phyloP scores from a whole-genome alignment of 2,888 invertebrate species.

The Cheilosia pagana region DNA sequence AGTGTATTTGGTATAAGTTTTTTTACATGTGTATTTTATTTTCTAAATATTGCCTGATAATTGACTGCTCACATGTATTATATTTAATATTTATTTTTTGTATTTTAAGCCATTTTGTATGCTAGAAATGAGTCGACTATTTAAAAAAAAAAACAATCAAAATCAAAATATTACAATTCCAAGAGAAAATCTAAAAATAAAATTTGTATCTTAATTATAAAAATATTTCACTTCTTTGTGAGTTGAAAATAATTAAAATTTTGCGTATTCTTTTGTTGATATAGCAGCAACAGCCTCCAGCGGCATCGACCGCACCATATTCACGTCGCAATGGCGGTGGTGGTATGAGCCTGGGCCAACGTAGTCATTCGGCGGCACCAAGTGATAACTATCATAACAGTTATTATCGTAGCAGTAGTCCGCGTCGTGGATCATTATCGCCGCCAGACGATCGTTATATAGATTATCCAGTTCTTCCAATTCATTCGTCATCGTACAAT shows the following conservation, averaged over 20 bases:
- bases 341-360: slow-evolving; percentile 85
- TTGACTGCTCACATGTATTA: slow-evolving; percentile 41
- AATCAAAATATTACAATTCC: slow-evolving; percentile 64
- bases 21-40: slow-evolving; percentile 10
- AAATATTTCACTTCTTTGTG: slow-evolving; percentile 3
- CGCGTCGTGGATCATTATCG: slow-evolving; percentile 85
- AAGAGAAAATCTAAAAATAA: slow-evolving; percentile 21
- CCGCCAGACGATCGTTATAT: slow-evolving; percentile 83
- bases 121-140: slow-evolving; percentile 14
- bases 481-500: slow-evolving; percentile 79
- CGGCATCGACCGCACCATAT: slow-evolving; percentile 76
- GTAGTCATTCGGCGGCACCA: slow-evolving; percentile 95
- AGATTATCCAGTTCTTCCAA: slow-evolving; percentile 84
- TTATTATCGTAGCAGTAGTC: slow-evolving; percentile 89
- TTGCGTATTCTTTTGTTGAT: slow-evolving; percentile 8
- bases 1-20: slow-evolving; percentile 27
- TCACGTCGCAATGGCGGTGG: slow-evolving; percentile 84
- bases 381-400: slow-evolving; percentile 83
- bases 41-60: slow-evolving; percentile 55
- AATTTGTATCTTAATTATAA: slow-evolving; percentile 25
- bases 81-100: slow-evolving; percentile 12
- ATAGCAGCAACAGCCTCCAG: slow-evolving; percentile 64
- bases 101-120: slow-evolving; percentile 22
- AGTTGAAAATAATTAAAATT: slow-evolving; percentile 6
- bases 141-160: slow-evolving; percentile 9